Conservation (phyloP, 2,888 invertebrate genomes). For the Pilophorus perplexus region DNA sequence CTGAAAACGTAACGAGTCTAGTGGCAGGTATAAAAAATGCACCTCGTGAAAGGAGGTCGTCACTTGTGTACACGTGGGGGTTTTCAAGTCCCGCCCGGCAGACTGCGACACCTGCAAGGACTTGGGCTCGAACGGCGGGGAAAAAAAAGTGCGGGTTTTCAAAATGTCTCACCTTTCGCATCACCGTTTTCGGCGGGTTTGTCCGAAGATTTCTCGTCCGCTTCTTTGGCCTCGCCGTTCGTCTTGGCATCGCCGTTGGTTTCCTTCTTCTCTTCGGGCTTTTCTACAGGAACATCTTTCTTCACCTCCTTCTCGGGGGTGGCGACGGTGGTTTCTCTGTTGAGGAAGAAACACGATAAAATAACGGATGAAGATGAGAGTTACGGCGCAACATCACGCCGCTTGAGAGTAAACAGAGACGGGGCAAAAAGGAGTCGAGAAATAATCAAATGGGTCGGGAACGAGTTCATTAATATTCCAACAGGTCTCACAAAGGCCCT, state of each 20-base stretch:
- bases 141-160: too few relatives aligned
- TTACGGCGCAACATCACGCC: too few relatives aligned
- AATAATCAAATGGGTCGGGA: slow-evolving; percentile 24
- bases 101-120: too few relatives aligned
- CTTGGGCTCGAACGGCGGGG: too few relatives aligned
- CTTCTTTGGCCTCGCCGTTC: slow-evolving; percentile 51
- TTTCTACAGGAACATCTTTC: slow-evolving; percentile 47
- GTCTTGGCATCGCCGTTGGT: slow-evolving; percentile 32
- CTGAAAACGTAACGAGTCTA: too few relatives aligned
- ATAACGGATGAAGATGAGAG: too few relatives aligned
- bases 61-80: too few relatives aligned
- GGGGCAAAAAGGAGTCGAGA: slow-evolving; percentile 8
- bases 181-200: slow-evolving; percentile 54
- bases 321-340: slow-evolving; percentile 44
- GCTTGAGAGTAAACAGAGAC: neutral
- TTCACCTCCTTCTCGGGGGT: slow-evolving; percentile 54
- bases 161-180: slow-evolving; percentile 53
- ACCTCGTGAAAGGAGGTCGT: too few relatives aligned
- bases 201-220: slow-evolving; percentile 53
- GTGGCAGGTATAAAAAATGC: too few relatives aligned
- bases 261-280: slow-evolving; percentile 52
- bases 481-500: slow-evolving; percentile 19
- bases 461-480: slow-evolving; percentile 37
- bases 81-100: too few relatives aligned
- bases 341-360: neutral